Conservation (phyloP, 2,113 vertebrate species). For the Gyps fulvus region DNA sequence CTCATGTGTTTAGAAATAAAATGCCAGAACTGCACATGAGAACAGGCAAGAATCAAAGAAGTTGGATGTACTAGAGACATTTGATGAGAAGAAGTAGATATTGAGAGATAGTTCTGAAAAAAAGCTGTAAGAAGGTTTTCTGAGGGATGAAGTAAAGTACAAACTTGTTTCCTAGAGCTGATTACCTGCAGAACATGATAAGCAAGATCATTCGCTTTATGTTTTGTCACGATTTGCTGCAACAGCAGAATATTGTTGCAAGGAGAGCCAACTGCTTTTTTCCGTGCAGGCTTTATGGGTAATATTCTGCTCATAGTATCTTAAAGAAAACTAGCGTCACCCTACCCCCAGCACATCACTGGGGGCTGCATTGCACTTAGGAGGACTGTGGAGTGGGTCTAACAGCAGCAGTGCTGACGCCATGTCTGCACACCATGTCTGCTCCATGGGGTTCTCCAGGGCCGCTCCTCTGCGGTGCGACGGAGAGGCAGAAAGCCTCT, state of each 20-base stretch:
- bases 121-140: not conserved
- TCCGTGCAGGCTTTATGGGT: not conserved
- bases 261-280: not conserved
- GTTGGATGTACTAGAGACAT: not conserved
- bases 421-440: fast-evolving
- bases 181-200: not conserved
- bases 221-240: not conserved
- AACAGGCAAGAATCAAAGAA: not conserved
- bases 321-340: not conserved
- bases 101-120: not conserved
- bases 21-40: not conserved
- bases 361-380: not conserved
- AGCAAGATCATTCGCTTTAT: not conserved
- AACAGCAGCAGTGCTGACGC: not conserved
- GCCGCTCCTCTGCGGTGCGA: fast-evolving
- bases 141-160: not conserved
- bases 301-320: not conserved
- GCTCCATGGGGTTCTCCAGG: not conserved
- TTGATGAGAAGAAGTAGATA: not conserved
- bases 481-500: not conserved
- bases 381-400: not conserved
- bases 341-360: not conserved
- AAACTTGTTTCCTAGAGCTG: not conserved
- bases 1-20: not conserved
- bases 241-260: not conserved